These are phyloP conservation scores for Clitarchus hookeri DNA, from an alignment of 2,888 invertebrate genomes.

Conservation along the genomic window DNA sequence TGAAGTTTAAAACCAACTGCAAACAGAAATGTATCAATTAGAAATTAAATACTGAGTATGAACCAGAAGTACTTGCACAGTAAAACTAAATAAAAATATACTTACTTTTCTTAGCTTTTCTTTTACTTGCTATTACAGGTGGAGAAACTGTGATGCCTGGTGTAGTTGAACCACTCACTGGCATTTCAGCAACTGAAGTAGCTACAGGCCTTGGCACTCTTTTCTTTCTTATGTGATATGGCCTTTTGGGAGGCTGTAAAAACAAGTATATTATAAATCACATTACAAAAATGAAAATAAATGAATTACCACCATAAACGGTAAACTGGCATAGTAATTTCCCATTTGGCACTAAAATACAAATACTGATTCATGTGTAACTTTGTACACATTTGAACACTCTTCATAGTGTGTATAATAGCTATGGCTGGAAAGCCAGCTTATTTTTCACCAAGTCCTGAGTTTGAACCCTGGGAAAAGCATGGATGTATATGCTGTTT, in stretches of 20 bases:
- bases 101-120: slow-evolving; percentile 19
- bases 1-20: background rate
- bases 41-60: no score
- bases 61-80: background rate
- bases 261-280: slow-evolving; percentile 27
- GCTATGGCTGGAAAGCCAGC: no score
- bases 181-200: background rate
- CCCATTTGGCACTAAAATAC: background rate
- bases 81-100: background rate
- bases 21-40: background rate
- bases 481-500: no score
- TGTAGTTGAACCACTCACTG: background rate
- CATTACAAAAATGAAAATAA: background rate
- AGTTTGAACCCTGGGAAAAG: no score
- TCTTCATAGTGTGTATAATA: background rate
- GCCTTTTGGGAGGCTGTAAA: slow-evolving; percentile 52
- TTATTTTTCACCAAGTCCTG: no score
- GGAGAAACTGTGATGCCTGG: background rate
- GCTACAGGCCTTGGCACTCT: slow-evolving; percentile 28
- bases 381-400: background rate
- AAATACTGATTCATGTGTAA: no score
- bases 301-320: no score
- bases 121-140: slow-evolving; percentile 16
- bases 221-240: slow-evolving; percentile 54
- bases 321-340: background rate